Percentiles rank a stretch among this genome's conserved stretches.
Evolutionary conservation across 2,888 invertebrate genomes (phyloP).

Genomic region (Sialis lutaria): DNA sequence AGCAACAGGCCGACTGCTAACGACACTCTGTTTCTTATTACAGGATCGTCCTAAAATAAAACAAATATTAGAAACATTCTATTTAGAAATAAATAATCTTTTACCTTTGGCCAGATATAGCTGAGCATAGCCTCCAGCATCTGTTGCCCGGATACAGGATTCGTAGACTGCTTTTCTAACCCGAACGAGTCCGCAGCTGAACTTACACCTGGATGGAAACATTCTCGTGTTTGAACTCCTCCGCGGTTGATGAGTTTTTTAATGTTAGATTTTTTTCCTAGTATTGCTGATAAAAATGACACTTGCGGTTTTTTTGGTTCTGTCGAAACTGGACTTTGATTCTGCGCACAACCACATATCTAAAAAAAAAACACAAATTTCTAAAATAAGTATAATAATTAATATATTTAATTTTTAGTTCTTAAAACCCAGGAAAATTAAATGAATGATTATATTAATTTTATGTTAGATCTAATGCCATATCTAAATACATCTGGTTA

Average conservation of each 20-base stretch:
- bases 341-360: not conserved
- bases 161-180: slow-evolving; percentile 32
- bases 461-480: no score
- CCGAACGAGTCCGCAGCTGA: slow-evolving; percentile 36
- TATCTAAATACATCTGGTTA: no score
- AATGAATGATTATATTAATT: no score
- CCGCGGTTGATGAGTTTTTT: slow-evolving; percentile 19
- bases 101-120: slow-evolving; percentile 90
- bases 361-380: not conserved
- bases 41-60: slow-evolving; percentile 45
- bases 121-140: slow-evolving; percentile 78
- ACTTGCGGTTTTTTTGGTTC: not conserved
- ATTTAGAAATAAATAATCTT: not conserved
- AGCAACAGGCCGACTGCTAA: slow-evolving; percentile 64
- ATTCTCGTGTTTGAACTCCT: slow-evolving; percentile 44
- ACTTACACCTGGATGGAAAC: slow-evolving; percentile 82
- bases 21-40: slow-evolving; percentile 62
- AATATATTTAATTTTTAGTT: not conserved
- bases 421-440: not conserved
- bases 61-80: no score
- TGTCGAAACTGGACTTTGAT: not conserved
- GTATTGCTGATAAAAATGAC: slow-evolving; percentile 1
- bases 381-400: not conserved
- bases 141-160: slow-evolving; percentile 46
- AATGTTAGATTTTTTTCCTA: slow-evolving; percentile 7